Evolutionary conservation across 1,140 invertebrate species (phyloP).

Genomic region (Gryllus bimaculatus): DNA sequence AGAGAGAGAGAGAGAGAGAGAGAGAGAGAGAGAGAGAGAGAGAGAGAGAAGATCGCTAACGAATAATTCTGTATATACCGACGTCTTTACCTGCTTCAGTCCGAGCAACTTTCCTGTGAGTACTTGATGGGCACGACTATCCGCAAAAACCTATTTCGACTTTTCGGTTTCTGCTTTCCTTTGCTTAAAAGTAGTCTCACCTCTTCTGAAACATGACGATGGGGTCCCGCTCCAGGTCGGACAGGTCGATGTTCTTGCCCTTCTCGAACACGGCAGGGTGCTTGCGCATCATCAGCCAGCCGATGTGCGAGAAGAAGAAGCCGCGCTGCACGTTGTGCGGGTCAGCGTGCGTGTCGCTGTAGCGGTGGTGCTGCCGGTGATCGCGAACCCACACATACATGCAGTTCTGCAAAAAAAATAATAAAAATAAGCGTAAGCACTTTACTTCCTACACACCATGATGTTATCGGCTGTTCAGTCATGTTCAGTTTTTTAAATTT

Average conservation of each 20-base stretch:
- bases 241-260: conserved; percentile 42
- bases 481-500: too few relatives aligned
- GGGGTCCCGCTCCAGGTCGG: conserved; percentile 44
- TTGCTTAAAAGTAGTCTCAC: conserved; percentile 13
- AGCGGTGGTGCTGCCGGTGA: conserved; percentile 56
- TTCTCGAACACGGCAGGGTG: conserved; percentile 51
- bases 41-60: too few relatives aligned
- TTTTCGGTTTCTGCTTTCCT: neutral
- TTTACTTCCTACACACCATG: too few relatives aligned
- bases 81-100: too few relatives aligned
- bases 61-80: too few relatives aligned
- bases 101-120: too few relatives aligned
- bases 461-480: too few relatives aligned
- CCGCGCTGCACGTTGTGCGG: conserved; percentile 54
- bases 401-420: conserved; percentile 14
- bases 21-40: too few relatives aligned
- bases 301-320: conserved; percentile 59
- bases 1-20: too few relatives aligned
- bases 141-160: too few relatives aligned
- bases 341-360: conserved; percentile 54
- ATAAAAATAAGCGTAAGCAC: neutral
- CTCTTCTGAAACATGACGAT: conserved; percentile 44
- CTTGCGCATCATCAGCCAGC: conserved; percentile 53
- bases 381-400: conserved; percentile 43
- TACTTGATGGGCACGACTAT: too few relatives aligned